These are phyloP conservation scores for Campaea margaritaria DNA, from an alignment of 2,888 invertebrate genomes.

Conservation along the genomic window DNA sequence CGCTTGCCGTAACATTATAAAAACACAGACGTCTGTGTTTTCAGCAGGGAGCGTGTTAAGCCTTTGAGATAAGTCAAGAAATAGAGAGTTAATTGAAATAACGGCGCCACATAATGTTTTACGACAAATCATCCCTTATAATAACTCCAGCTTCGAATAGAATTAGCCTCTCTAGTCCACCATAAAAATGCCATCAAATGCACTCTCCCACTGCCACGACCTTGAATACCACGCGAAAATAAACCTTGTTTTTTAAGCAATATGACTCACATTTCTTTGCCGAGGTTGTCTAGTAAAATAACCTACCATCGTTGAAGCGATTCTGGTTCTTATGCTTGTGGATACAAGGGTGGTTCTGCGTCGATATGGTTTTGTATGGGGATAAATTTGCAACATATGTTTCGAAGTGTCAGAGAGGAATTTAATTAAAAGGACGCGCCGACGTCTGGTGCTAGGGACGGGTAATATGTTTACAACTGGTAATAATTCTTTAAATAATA, in stretches of 20 bases:
- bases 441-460: constrained; percentile 50
- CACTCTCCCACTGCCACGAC: constrained; percentile 33
- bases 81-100: not conserved
- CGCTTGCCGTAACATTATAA: no score
- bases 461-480: no score
- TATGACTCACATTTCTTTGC: constrained; percentile 12
- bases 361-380: constrained; percentile 28
- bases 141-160: constrained; percentile 26
- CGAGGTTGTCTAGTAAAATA: not conserved
- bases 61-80: no score
- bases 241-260: constrained; percentile 6
- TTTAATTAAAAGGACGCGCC: constrained; percentile 86
- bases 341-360: constrained; percentile 35
- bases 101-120: no score
- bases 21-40: no score
- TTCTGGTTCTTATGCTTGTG: constrained; percentile 9
- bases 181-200: constrained; percentile 42
- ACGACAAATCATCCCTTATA: constrained; percentile 4
- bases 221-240: constrained; percentile 8
- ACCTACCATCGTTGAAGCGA: constrained; percentile 11
- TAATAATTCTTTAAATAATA: no score
- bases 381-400: constrained; percentile 81
- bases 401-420: constrained; percentile 79
- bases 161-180: constrained; percentile 42
- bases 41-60: no score